Conservation (phyloP, 1,140 invertebrate species). For the Drosophila parabipectinata region DNA sequence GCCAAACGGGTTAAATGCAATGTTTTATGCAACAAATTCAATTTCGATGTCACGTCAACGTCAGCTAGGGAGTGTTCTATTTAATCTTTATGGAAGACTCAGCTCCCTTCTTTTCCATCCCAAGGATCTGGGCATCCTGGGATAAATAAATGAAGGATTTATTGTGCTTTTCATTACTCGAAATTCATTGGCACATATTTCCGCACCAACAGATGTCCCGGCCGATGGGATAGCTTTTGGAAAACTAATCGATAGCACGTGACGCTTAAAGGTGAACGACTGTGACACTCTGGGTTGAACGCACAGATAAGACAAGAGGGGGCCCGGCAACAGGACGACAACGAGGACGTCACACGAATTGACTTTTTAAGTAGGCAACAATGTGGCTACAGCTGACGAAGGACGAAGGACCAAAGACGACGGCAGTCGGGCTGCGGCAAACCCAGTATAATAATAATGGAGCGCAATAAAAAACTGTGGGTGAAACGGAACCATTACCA, state of each 20-base stretch:
- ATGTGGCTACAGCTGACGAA: constrained; percentile 48
- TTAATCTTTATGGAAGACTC: constrained; percentile 19
- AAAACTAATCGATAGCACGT: constrained; percentile 74
- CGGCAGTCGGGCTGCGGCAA: constrained; percentile 23
- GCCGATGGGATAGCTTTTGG: constrained; percentile 7
- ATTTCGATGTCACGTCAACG: constrained; percentile 53
- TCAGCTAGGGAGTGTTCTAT: constrained; percentile 39
- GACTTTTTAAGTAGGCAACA: constrained; percentile 78
- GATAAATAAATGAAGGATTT: constrained; percentile 72
- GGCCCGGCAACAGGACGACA: constrained; percentile 52
- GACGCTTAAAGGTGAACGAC: constrained; percentile 79
- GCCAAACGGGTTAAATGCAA: constrained; percentile 25
- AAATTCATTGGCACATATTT: constrained; percentile 40
- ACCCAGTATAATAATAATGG: constrained; percentile 67
- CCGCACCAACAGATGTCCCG: constrained; percentile 33
- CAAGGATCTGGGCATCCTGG: constrained; percentile 20
- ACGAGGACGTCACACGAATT: constrained; percentile 63
- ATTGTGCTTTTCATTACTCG: constrained; percentile 40
- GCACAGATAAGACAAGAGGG: constrained; percentile 32
- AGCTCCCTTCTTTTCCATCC: neutral
- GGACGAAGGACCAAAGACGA: constrained; percentile 32
- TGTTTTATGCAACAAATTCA: constrained; percentile 60
- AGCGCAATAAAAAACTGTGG: constrained; percentile 62
- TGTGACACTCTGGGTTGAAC: constrained; percentile 47
- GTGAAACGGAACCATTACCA: constrained; percentile 43